Evolutionary conservation across 2,888 invertebrate genomes (phyloP).

Genomic region (Euphydryas editha): DNA sequence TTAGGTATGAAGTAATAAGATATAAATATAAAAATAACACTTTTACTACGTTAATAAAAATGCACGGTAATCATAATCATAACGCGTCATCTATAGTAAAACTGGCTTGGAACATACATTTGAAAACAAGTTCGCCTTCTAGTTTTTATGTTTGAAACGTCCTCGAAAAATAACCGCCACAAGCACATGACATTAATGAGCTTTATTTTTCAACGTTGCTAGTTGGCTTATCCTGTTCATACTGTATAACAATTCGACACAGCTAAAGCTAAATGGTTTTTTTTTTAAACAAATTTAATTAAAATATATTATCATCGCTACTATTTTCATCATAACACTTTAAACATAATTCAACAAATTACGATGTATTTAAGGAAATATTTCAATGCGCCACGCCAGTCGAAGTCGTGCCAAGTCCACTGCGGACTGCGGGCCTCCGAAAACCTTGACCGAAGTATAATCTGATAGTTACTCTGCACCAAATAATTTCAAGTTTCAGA

Average conservation of each 20-base stretch:
- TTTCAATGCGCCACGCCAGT: conserved; percentile 43
- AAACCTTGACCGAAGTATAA: conserved; percentile 71
- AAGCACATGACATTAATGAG: conserved; percentile 62
- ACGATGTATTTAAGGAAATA: conserved; percentile 24
- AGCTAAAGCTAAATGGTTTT: conserved; percentile 1
- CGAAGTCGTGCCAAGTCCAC: conserved; percentile 70
- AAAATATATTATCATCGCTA: too few species aligned
- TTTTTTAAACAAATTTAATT: background rate
- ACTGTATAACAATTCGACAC: background rate
- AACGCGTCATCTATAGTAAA: conserved; percentile 14
- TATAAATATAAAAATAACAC: background rate
- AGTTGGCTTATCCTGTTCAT: conserved; percentile 20
- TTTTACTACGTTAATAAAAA: background rate
- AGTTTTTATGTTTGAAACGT: conserved; percentile 67
- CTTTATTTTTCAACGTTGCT: conserved; percentile 49
- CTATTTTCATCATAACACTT: background rate
- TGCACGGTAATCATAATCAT: conserved; percentile 4
- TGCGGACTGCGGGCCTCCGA: conserved; percentile 69
- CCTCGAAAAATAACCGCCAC: conserved; percentile 79
- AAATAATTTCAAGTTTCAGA: conserved; percentile 15
- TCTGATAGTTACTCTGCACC: conserved; percentile 24
- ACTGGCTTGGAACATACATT: conserved; percentile 43
- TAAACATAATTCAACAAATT: background rate
- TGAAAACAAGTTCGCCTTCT: conserved; percentile 64
- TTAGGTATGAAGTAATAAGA: background rate